phyloP scores from a whole-genome alignment of 2,797 vertebrate species.

The Myioborus melanocephalus region DNA sequence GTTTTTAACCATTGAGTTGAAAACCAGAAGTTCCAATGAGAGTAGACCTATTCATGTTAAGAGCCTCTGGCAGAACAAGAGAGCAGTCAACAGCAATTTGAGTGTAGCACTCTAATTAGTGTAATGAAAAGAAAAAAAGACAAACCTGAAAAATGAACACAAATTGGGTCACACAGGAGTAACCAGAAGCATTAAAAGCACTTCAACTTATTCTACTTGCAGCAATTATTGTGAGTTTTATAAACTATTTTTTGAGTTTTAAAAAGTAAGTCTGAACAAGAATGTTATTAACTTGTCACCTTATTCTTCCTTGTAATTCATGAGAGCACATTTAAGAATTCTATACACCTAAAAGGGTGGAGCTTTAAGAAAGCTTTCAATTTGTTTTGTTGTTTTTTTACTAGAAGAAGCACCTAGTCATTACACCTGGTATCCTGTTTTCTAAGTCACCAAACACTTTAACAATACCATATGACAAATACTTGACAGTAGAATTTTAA shows the following conservation, averaged over 20 bases:
- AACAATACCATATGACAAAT: neutral
- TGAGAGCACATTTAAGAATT: neutral
- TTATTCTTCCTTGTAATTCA: neutral
- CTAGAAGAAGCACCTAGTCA: neutral
- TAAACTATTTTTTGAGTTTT: neutral
- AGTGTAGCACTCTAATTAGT: slow-evolving; percentile 42
- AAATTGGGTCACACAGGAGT: slow-evolving; percentile 30
- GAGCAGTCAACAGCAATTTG: slow-evolving; percentile 14
- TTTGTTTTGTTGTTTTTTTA: neutral
- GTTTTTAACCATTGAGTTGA: neutral
- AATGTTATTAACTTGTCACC: neutral
- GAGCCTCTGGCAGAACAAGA: slow-evolving; percentile 8
- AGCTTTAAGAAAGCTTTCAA: neutral
- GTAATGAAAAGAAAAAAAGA: slow-evolving; percentile 15
- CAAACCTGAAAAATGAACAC: slow-evolving; percentile 21
- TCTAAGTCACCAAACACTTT: neutral
- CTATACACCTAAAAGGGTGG: neutral
- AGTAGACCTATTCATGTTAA: neutral
- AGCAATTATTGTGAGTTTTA: neutral
- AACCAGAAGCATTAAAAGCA: slow-evolving; percentile 28
- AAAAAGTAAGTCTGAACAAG: neutral
- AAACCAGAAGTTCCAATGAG: neutral
- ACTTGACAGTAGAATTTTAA: neutral
- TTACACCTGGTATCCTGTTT: neutral
- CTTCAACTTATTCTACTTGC: neutral